These are phyloP conservation scores for Tragelaphus scriptus DNA, from an alignment of 2,113 vertebrate species.

Conservation along the genomic window DNA sequence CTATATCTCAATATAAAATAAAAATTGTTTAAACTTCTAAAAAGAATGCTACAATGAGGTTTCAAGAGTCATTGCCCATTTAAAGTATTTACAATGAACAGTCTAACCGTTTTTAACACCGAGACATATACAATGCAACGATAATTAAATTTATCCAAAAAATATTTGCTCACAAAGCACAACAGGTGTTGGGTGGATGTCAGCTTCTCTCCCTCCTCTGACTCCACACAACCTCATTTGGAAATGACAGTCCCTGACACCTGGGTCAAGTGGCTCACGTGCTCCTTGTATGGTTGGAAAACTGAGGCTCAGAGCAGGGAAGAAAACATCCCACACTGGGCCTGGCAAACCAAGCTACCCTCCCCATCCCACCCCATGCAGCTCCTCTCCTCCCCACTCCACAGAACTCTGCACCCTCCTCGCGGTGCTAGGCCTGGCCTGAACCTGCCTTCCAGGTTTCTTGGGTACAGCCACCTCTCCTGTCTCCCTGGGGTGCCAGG, in stretches of 20 bases:
- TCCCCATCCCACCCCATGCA: background rate
- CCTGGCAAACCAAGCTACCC: background rate
- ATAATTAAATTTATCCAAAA: background rate
- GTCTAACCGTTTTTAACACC: background rate
- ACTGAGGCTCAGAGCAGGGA: background rate
- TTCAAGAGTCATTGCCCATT: background rate
- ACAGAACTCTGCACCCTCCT: background rate
- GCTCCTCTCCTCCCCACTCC: background rate
- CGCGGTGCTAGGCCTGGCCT: background rate
- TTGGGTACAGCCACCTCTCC: background rate
- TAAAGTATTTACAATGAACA: background rate
- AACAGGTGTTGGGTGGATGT: background rate
- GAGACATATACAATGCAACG: background rate
- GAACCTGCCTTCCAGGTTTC: rapidly evolving
- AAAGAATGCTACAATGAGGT: background rate
- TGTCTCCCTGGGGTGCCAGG: rapidly evolving
- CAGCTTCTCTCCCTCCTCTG: background rate
- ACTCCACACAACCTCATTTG: background rate
- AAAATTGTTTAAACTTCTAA: background rate
- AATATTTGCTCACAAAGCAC: background rate
- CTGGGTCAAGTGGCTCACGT: background rate
- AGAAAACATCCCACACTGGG: background rate
- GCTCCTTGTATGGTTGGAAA: background rate
- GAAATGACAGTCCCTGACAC: background rate
- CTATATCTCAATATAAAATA: background rate